Percentiles rank a stretch among this genome's conserved stretches.
These are phyloP conservation scores for Emmelina monodactyla DNA, from an alignment of 2,888 invertebrate genomes.

Conservation along the genomic window DNA sequence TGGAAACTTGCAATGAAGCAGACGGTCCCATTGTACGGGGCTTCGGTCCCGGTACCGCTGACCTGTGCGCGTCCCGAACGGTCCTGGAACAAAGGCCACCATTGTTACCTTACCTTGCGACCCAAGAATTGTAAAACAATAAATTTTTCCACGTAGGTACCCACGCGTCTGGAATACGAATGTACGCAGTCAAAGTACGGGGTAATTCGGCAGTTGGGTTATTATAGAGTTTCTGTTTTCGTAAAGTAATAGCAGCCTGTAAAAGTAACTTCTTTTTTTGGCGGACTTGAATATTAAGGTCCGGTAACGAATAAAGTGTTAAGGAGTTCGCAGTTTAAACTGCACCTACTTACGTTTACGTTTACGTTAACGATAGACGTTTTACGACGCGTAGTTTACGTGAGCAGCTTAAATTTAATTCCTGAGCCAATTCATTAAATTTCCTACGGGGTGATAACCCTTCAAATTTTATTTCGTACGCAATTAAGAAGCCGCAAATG, in stretches of 20 bases:
- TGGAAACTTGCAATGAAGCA: slow-evolving; percentile 37
- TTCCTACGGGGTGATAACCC: slow-evolving; percentile 5
- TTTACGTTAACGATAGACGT: slow-evolving; percentile 41
- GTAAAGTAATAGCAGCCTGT: no score
- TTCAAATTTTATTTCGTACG: background rate
- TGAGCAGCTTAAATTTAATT: slow-evolving; percentile 41
- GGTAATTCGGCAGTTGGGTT: no score
- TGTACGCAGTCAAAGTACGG: no score
- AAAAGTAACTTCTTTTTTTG: no score
- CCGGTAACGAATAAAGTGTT: slow-evolving; percentile 30
- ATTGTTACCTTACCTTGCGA: background rate
- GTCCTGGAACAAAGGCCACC: background rate
- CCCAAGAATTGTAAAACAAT: background rate
- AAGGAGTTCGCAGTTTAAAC: no score
- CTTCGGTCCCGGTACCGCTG: background rate
- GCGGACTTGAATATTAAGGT: background rate
- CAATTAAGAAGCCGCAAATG: background rate
- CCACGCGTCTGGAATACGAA: background rate
- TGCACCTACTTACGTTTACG: slow-evolving; percentile 40
- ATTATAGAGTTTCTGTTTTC: no score
- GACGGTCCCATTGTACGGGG: slow-evolving; percentile 20
- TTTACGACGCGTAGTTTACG: slow-evolving; percentile 43
- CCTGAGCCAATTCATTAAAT: slow-evolving; percentile 22
- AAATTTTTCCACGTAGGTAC: background rate
- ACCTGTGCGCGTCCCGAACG: background rate